Evolutionary conservation across 2,113 vertebrate genomes (phyloP).

Genomic region (Myiagra hebetior): DNA sequence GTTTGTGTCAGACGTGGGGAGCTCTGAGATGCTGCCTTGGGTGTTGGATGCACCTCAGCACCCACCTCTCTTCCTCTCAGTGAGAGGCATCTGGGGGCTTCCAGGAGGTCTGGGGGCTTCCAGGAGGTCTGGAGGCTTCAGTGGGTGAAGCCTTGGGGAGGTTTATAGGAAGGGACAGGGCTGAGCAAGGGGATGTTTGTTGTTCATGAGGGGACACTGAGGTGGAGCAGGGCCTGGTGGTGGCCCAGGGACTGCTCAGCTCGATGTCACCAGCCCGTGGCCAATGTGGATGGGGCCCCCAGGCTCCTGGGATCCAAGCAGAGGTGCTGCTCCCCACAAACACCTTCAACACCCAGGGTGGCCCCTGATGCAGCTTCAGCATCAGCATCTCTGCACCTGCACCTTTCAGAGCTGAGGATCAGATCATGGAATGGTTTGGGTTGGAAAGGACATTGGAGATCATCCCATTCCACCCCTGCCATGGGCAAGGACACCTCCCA

Average conservation of each 20-base stretch:
- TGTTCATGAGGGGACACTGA: fast-evolving
- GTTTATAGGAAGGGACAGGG: background rate
- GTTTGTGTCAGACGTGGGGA: background rate
- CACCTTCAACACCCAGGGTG: background rate
- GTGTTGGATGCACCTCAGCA: background rate
- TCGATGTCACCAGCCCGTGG: fast-evolving
- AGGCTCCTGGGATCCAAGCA: fast-evolving
- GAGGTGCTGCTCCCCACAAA: background rate
- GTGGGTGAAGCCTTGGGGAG: background rate
- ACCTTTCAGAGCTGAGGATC: background rate
- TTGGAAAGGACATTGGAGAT: background rate
- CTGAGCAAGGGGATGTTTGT: fast-evolving
- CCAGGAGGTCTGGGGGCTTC: background rate
- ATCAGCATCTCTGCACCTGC: background rate
- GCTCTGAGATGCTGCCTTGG: background rate
- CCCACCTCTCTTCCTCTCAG: fast-evolving
- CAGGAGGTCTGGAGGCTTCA: background rate
- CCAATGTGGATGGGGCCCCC: fast-evolving
- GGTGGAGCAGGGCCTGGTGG: background rate
- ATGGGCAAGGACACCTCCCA: background rate
- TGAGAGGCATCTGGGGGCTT: background rate
- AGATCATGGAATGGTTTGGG: background rate
- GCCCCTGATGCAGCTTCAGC: background rate
- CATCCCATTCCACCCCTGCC: background rate
- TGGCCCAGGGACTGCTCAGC: background rate